Conservation (phyloP, 2,888 invertebrate genomes). For the Ecliptopera silaceata region DNA sequence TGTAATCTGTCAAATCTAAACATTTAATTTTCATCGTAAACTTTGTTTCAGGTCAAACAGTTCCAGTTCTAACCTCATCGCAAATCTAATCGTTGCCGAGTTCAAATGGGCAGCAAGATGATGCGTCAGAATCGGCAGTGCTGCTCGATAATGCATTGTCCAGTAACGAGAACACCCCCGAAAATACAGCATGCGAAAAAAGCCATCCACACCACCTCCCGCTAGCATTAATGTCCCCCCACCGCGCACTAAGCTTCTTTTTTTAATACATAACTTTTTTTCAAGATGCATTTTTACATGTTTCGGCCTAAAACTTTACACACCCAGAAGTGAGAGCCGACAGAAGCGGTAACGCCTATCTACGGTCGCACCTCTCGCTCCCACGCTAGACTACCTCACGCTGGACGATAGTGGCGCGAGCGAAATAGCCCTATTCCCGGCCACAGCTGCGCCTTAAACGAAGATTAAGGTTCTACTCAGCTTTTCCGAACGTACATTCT, state of each 20-base stretch:
- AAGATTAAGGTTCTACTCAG: slow-evolving; percentile 79
- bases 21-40: neutral
- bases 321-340: slow-evolving; percentile 74
- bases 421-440: slow-evolving; percentile 64
- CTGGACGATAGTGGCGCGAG: slow-evolving; percentile 79
- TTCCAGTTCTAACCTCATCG: neutral
- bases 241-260: slow-evolving; percentile 82
- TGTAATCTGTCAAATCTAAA: too few relatives aligned
- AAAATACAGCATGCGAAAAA: slow-evolving; percentile 82
- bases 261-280: slow-evolving; percentile 84
- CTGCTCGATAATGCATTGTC: slow-evolving; percentile 80
- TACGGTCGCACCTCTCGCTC: slow-evolving; percentile 69
- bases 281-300: slow-evolving; percentile 84
- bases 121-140: slow-evolving; percentile 64
- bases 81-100: slow-evolving; percentile 33
- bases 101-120: slow-evolving; percentile 72
- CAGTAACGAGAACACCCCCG: slow-evolving; percentile 77
- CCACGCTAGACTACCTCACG: slow-evolving; percentile 47
- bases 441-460: slow-evolving; percentile 73
- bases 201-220: slow-evolving; percentile 77
- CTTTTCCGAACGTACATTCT: slow-evolving; percentile 70
- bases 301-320: slow-evolving; percentile 84
- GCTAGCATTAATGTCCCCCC: slow-evolving; percentile 77
- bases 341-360: slow-evolving; percentile 75
- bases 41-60: neutral